phyloP scores from a whole-genome alignment of 2,797 vertebrate genomes.

The Eremophila alpestris region DNA sequence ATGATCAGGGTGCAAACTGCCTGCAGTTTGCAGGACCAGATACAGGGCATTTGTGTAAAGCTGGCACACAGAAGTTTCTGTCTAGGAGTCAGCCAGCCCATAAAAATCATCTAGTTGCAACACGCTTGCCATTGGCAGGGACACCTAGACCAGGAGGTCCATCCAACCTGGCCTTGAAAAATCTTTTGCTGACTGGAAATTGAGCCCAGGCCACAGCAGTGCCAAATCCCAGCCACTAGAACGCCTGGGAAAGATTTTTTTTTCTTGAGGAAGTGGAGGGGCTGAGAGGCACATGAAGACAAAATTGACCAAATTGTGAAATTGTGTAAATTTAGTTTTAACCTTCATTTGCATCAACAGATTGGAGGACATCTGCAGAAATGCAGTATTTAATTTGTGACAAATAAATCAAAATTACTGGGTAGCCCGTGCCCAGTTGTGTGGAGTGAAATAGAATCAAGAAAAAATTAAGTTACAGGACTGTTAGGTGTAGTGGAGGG shows the following conservation, averaged over 20 bases:
- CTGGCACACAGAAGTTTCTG: not conserved
- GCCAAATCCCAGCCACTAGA: not conserved
- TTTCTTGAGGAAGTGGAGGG: accelerated
- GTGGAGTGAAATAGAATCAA: not conserved
- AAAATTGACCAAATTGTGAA: not conserved
- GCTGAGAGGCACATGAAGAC: not conserved
- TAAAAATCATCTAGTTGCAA: not conserved
- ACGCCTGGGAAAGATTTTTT: not conserved
- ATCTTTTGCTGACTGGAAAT: not conserved
- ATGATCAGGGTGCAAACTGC: not conserved
- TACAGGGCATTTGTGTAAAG: not conserved
- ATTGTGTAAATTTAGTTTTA: not conserved
- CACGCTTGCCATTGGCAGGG: not conserved
- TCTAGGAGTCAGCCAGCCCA: not conserved
- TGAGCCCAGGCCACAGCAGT: not conserved
- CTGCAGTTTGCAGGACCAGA: not conserved
- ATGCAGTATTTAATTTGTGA: not conserved
- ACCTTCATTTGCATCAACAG: not conserved
- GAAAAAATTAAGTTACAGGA: not conserved
- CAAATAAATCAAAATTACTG: not conserved
- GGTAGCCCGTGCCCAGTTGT: not conserved
- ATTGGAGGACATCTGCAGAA: not conserved
- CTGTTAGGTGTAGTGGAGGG: not conserved
- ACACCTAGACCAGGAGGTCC: no score
- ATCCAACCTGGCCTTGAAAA: not conserved